Base-by-base conservation (phyloP, 92 coral and sea anemone genomes). In the Parazoanthus swiftii region DNA sequence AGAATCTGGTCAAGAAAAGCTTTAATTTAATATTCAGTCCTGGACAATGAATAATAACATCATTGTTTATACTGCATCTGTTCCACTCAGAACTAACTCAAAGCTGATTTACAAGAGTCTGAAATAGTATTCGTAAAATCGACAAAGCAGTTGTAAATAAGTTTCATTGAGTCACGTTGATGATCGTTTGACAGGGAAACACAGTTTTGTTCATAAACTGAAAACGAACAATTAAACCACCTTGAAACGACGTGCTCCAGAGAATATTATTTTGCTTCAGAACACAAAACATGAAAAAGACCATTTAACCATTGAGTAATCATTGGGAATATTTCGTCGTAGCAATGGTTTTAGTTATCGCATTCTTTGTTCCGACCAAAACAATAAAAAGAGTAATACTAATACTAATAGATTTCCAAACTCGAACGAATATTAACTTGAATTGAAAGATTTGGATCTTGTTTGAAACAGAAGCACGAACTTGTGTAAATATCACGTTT, bases 141-240 rank as follows among this genome's bases (percentile, higher is more conserved):
- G 77, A 74, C 77, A 74, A 74, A 44, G 29, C 46, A 76, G 29
- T 35, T 74, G 48, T 16, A 93, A 92, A 90, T 3, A 92, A 50
- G 90, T 63, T 63, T 54, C 21, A 35, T 3, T 13, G 23, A 29
- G 33, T 29, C 68, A 11, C 0, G 3, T 3, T 10, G 21, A 23
- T 1, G 21, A 39, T 42, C 8, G 6, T 21, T n/a, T 25, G 25
- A n/a, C 5, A 29, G 43, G 3, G 68, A 46, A 68, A 25, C 18
- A 70, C 1, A 26, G 13, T 14, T 54, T 54, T 14, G 23, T 20
- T 56, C 36, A 46, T 9, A n/a, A 25, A 44, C 76, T 38, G 6
- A 25, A 82, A 43, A 38, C 18, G 23, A 65, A 46, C 74, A 71
- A 44, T 26, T 42, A 84, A 44, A 73, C 71, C 46, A 84, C 77